Evolutionary conservation across 2,113 vertebrate species (phyloP).

Genomic region (Gila orcuttii): DNA sequence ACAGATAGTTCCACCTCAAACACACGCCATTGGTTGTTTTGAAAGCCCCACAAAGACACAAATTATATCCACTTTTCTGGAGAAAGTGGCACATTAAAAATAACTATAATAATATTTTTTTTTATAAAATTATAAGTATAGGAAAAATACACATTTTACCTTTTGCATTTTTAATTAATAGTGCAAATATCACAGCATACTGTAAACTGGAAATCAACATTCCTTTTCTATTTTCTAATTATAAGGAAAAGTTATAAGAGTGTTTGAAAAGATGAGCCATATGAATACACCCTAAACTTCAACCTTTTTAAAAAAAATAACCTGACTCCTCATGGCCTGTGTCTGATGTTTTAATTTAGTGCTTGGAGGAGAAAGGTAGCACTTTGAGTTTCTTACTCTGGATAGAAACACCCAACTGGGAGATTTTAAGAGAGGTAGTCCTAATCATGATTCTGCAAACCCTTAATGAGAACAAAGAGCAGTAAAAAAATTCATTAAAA

Average conservation of each 20-base stretch:
- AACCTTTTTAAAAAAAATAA: background rate
- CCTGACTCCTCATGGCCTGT: constrained; percentile 38
- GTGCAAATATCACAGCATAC: background rate
- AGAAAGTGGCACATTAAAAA: too few relatives aligned
- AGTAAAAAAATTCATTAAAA: constrained; percentile 81
- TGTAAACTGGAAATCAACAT: background rate
- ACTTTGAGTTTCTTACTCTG: constrained; percentile 52
- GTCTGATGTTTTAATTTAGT: constrained; percentile 72
- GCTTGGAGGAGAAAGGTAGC: constrained; percentile 62
- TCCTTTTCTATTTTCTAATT: background rate
- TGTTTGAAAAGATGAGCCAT: background rate
- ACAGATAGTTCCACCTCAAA: too few relatives aligned
- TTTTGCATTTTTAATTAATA: too few relatives aligned
- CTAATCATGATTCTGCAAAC: constrained; percentile 73
- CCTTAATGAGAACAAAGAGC: constrained; percentile 75
- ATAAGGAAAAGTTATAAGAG: background rate
- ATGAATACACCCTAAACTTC: constrained; percentile 40
- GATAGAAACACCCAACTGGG: constrained; percentile 19
- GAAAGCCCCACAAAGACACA: too few relatives aligned
- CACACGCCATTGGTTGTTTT: too few relatives aligned
- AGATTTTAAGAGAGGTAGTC: constrained; percentile 48
- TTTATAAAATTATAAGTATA: too few relatives aligned
- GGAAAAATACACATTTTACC: too few relatives aligned
- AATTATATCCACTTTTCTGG: too few relatives aligned
- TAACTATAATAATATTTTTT: too few relatives aligned